Conservation (phyloP, 1,140 invertebrate species). For the Portunus trituberculatus region DNA sequence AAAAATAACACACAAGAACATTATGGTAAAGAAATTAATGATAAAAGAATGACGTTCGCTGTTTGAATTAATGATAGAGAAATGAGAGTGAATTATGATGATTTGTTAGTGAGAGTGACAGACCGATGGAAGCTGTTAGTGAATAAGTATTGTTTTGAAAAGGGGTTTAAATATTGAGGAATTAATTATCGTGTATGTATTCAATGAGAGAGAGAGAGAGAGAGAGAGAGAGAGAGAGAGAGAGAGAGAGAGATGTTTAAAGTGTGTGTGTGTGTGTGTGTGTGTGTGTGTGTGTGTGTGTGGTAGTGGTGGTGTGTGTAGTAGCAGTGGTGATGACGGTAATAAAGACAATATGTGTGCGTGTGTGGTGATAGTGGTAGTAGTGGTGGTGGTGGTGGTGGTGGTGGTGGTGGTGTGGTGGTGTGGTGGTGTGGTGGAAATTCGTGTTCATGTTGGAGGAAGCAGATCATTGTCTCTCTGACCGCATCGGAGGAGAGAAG, state of each 20-base stretch:
- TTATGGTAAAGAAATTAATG: not conserved
- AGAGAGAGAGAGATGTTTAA: not conserved
- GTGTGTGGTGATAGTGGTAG: too few relatives aligned
- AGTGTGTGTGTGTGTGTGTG: not conserved
- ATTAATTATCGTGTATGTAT: too few relatives aligned
- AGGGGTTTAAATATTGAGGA: too few relatives aligned
- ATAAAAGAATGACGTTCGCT: not conserved
- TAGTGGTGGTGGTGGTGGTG: too few relatives aligned
- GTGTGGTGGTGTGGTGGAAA: too few relatives aligned
- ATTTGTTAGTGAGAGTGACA: too few relatives aligned
- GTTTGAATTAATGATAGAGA: not conserved
- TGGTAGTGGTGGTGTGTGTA: too few relatives aligned
- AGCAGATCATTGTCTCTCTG: not conserved
- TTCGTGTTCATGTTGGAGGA: not conserved
- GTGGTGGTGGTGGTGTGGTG: too few relatives aligned
- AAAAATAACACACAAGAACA: not conserved
- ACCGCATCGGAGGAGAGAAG: not conserved
- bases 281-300: not conserved
- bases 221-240: conserved; percentile 34
- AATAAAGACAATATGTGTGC: too few relatives aligned
- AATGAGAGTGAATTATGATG: not conserved
- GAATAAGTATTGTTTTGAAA: not conserved
- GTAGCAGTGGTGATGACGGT: too few relatives aligned
- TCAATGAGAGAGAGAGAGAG: not conserved
- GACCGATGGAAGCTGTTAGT: not conserved